phyloP scores from a whole-genome alignment of 1,140 invertebrate species.

The Triops longicaudatus region DNA sequence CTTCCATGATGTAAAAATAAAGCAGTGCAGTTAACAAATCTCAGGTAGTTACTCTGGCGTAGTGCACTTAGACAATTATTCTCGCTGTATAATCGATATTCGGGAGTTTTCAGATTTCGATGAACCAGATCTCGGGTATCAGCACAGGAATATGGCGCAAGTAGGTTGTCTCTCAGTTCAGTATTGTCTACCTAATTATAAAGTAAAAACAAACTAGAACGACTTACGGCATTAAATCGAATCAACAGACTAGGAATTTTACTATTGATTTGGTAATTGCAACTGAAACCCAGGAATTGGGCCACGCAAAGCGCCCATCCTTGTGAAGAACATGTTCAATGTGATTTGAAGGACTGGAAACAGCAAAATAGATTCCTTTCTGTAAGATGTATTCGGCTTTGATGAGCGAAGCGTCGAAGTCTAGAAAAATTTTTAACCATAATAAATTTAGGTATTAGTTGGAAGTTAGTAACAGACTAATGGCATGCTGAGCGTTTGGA shows the following conservation, averaged over 20 bases:
- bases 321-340: not conserved
- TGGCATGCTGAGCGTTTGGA: not conserved
- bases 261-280: not conserved
- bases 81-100: not conserved
- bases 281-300: not conserved
- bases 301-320: not conserved
- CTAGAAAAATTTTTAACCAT: not conserved
- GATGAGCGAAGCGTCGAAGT: not conserved
- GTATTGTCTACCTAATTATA: not conserved
- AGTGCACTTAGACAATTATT: not conserved
- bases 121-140: not conserved
- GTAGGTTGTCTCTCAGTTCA: not conserved
- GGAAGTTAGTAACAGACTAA: not conserved
- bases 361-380: not conserved
- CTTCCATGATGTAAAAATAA: not conserved
- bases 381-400: not conserved
- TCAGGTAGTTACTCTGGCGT: not conserved
- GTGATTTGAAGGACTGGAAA: not conserved
- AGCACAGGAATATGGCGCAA: not conserved
- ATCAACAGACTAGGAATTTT: not conserved
- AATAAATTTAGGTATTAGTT: not conserved
- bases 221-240: no score
- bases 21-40: not conserved
- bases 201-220: no score
- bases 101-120: not conserved